Evolutionary conservation across 2,113 vertebrate genomes (phyloP).

Genomic region (Lutjanus erythropterus): DNA sequence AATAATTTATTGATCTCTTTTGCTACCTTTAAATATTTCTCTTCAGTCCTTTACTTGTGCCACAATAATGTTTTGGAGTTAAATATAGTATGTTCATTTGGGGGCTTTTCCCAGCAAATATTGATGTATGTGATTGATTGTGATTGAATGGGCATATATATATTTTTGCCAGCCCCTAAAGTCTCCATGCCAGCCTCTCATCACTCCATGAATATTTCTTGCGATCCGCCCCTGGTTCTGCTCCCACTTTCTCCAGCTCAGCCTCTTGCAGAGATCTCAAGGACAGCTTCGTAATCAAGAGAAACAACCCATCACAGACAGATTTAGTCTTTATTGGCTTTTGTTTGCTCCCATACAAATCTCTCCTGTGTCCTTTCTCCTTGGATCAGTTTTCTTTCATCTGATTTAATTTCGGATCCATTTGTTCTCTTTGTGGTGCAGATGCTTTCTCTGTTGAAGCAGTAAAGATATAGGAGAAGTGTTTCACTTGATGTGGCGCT

Average conservation of each 20-base stretch:
- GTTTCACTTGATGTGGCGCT: background rate
- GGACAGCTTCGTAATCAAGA: constrained; percentile 25
- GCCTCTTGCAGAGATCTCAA: background rate
- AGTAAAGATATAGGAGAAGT: background rate
- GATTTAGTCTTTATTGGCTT: constrained; percentile 4
- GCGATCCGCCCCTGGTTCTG: too few relatives aligned
- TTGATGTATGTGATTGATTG: too few relatives aligned
- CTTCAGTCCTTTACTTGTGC: too few relatives aligned
- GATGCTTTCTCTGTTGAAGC: background rate
- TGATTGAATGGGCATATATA: too few relatives aligned
- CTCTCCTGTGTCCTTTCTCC: background rate
- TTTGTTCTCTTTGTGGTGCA: background rate
- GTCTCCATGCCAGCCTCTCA: too few relatives aligned
- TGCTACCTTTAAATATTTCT: too few relatives aligned
- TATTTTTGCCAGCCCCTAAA: too few relatives aligned
- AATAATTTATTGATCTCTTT: too few relatives aligned
- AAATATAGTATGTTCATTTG: too few relatives aligned
- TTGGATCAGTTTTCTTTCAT: constrained; percentile 27
- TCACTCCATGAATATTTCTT: too few relatives aligned
- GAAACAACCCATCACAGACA: constrained; percentile 27
- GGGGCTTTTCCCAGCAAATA: too few relatives aligned
- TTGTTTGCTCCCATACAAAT: constrained; percentile 23
- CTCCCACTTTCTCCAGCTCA: constrained; percentile 2
- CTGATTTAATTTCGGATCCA: constrained; percentile 31
- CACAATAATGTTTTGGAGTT: too few relatives aligned